Evolutionary conservation across 2,888 invertebrate species (phyloP), one percentile per base, ranked within the genome.

Genomic region (Lymantria dispar): DNA sequence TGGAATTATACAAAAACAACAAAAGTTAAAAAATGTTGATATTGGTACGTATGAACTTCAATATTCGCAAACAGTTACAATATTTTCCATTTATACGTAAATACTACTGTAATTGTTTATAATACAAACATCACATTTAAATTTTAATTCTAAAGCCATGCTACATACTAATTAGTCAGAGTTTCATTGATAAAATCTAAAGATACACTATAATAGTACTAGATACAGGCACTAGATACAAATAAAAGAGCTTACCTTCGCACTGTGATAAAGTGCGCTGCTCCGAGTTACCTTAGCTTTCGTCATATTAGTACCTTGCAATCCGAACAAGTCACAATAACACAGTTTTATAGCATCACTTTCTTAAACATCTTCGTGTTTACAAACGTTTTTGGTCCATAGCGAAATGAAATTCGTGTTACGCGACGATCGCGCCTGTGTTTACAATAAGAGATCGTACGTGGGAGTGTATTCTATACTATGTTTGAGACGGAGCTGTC

Each of bases 191-290:
- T 22, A 22, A 22, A 22, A 22, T 5, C 22, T 22, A 22, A 22
- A 22, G 22, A 22, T 22, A n/a, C n/a, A n/a, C n/a, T n/a, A n/a
- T n/a, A n/a, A n/a, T n/a, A n/a, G n/a, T n/a, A 22, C 22, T 22
- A 5, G 5, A 2, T 22, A 22, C 5, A 22, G 22, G 2, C 5
- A 22, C 22, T 22, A 40, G 29, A 29, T n/a, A 11, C 10, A 5
- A 29, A 45, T 59, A 58, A 68, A 65, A 69, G 70, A 73, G 73
- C 89, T 91, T 79, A 95, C 95, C 95, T 95, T 95, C 48, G 95
- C 94, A 74, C 95, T 94, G 85, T 95, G 95, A 82, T 93, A 95
- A 54, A 95, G 92, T 62, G 95, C 95, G 75, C 92, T 93, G 58
- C 90, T 92, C 72, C 91, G 78, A 50, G 89, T 91, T 66, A 80